Base-by-base conservation (phyloP, 1,140 invertebrate genomes). In the Metaphire vulgaris region DNA sequence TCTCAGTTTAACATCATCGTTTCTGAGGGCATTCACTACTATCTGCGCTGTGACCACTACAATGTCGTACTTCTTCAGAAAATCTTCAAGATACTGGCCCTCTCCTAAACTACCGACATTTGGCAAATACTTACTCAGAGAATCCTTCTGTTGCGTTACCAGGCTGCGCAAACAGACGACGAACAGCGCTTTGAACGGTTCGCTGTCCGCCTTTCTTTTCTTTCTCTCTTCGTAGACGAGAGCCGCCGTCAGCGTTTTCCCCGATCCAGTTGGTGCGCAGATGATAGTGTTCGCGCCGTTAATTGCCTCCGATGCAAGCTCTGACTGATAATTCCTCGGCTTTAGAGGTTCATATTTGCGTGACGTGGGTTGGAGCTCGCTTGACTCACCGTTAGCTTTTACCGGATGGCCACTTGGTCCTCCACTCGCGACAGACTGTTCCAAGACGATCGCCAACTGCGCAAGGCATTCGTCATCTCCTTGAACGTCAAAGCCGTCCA, bases 41-140 rank as follows among this genome's bases (percentile, higher is more conserved):
- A 84, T 82, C 75, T 83, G 81, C 26, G 82, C 80, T 41, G 83
- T 84, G 74, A 84, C 34, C 65, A 82, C 81, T 31, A 84, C 56
- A n/a, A 83, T 79, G 69, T 83, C 80, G 70, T 67, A 64, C 16
- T 21, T 2, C 2, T 68, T 32, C 21, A 74, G 21, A 26, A 74
- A 1, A 16, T 68, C 74, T n/a, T 74, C 29, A 21, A 74, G 33
- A 31, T 12, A 69, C 30, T 28, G 31, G 26, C n/a, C 6, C n/a
- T 26, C 67, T 12, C 26, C 67, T 21, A 56, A 21, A 21, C 6
- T 56, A 12, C 41, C 41, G 15, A 74, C 29, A 2, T 32, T 26
- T 14, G 30, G 14, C n/a, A 71, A 21, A n/a, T 30, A 2, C 1
- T 16, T 28, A 28, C 30, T 71, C n/a, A 71, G 33, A 15, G 33